Conservation (phyloP, 2,113 vertebrate species). For the Odontesthes bonariensis region DNA sequence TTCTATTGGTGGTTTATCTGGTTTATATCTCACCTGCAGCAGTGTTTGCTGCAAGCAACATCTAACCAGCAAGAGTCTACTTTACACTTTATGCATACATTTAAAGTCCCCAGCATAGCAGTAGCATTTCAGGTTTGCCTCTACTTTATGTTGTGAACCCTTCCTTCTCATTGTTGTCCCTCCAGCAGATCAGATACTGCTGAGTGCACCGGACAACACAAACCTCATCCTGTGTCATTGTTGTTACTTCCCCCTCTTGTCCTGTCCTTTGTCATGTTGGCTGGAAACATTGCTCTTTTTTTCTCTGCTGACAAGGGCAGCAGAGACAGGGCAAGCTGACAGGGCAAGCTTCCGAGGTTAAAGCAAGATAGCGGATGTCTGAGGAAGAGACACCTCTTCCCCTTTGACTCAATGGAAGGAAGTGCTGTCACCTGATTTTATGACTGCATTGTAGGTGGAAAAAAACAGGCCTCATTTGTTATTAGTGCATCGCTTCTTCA, state of each 20-base stretch:
- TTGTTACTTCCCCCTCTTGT: conserved; percentile 14
- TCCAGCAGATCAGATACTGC: conserved; percentile 49
- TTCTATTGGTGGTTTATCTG: background rate
- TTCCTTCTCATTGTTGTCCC: conserved; percentile 54
- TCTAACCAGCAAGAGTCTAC: background rate
- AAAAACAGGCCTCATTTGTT: background rate
- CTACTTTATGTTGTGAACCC: conserved; percentile 9
- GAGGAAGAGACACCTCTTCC: conserved; percentile 26
- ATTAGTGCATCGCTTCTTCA: background rate
- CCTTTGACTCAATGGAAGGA: conserved; percentile 33
- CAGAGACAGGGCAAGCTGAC: too few species aligned
- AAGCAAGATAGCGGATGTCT: conserved; percentile 31
- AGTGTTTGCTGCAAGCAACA: background rate
- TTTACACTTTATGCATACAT: conserved; percentile 3
- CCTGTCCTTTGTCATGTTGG: conserved; percentile 36
- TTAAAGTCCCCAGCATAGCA: background rate
- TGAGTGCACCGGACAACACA: conserved; percentile 41
- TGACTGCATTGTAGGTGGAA: background rate
- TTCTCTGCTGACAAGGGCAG: conserved; percentile 35
- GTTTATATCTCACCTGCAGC: too few species aligned
- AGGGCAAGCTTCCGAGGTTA: conserved; percentile 12
- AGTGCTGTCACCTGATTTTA: conserved; percentile 11
- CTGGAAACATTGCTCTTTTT: conserved; percentile 6
- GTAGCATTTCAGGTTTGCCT: background rate
- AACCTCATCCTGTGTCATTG: conserved; percentile 59